A percentile compares a stretch with the other conserved stretches of the same genome.
Evolutionary conservation across 2,113 vertebrate genomes (phyloP).

Genomic region (Dinomys branickii): DNA sequence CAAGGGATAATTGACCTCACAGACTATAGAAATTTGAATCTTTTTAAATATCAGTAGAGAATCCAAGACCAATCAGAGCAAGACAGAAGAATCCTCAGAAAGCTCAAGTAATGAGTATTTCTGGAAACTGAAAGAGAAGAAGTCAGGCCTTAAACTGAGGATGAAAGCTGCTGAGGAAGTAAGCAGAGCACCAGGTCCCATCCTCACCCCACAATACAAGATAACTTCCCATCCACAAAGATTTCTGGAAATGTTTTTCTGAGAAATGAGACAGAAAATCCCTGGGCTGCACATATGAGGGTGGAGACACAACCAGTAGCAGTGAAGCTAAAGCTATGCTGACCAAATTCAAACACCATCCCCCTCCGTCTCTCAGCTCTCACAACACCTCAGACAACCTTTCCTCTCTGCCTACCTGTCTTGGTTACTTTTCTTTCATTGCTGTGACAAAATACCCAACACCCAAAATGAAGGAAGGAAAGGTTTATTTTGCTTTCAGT

Average conservation of each 20-base stretch:
- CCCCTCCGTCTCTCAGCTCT: not conserved
- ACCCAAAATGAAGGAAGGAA: too few relatives aligned
- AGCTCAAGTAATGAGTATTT: not conserved
- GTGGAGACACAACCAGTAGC: not conserved
- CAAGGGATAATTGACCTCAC: not conserved
- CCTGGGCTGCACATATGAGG: not conserved
- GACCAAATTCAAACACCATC: not conserved
- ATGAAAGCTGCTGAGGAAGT: not conserved
- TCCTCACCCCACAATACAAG: not conserved
- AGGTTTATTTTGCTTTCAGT: too few relatives aligned
- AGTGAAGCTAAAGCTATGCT: not conserved
- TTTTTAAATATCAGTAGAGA: not conserved
- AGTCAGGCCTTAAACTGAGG: not conserved
- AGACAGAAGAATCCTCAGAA: not conserved
- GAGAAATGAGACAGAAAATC: constrained; percentile 10
- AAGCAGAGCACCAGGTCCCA: not conserved
- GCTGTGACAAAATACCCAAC: too few relatives aligned
- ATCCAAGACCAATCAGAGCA: not conserved
- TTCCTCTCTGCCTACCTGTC: not conserved
- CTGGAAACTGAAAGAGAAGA: not conserved
- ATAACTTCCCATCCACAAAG: not conserved
- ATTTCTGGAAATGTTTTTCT: not conserved
- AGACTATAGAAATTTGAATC: constrained; percentile 21
- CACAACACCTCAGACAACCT: not conserved
- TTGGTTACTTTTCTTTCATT: too few relatives aligned